phyloP scores from a whole-genome alignment of 1,140 invertebrate genomes.

The Pachypsylla venusta region DNA sequence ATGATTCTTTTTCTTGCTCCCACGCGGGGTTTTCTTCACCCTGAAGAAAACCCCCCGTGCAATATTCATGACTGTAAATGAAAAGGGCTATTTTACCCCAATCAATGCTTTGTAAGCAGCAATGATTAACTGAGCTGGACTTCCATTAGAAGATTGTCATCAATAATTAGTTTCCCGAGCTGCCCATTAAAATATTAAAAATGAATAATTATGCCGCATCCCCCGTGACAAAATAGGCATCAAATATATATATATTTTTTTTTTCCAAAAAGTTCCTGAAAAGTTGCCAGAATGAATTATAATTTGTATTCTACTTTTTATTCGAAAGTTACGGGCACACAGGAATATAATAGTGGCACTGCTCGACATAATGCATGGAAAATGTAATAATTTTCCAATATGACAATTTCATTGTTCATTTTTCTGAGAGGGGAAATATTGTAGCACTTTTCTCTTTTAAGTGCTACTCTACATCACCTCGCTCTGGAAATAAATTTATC shows the following conservation, averaged over 20 bases:
- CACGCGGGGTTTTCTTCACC: too few species aligned
- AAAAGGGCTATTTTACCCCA: too few species aligned
- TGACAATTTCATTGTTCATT: conserved; percentile 7
- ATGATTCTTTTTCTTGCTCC: too few species aligned
- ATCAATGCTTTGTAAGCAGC: too few species aligned
- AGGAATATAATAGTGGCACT: conserved; percentile 3
- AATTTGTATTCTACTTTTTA: not conserved
- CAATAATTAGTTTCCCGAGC: too few species aligned
- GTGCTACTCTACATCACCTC: not conserved
- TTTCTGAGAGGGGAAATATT: not conserved
- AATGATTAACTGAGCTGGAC: too few species aligned
- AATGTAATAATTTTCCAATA: conserved; percentile 7
- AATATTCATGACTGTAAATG: too few species aligned
- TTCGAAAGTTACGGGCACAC: not conserved
- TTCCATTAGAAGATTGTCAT: too few species aligned
- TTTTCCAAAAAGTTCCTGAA: conserved; percentile 8
- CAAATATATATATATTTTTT: too few species aligned
- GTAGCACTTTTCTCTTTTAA: conserved; percentile 2
- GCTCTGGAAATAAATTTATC: not conserved
- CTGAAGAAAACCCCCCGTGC: too few species aligned
- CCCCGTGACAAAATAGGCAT: conserved; percentile 5
- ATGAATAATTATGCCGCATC: conserved; percentile 1
- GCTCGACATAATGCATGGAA: not conserved
- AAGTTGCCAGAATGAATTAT: not conserved
- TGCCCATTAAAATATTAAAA: not conserved